Evolutionary conservation across 2,888 invertebrate species (phyloP).

Genomic region (Nebria brevicollis): DNA sequence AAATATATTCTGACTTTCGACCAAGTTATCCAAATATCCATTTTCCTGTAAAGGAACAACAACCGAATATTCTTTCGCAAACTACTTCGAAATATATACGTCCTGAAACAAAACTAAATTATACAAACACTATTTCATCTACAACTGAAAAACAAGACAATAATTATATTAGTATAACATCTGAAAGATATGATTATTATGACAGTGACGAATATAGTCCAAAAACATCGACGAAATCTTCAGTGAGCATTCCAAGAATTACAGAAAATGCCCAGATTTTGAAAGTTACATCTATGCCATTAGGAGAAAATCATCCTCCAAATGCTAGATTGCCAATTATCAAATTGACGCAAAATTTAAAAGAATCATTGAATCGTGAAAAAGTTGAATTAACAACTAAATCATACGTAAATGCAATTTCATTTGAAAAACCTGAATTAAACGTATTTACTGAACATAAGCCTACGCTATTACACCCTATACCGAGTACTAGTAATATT

Average conservation of each 20-base stretch:
- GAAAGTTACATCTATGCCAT: conserved; percentile 61
- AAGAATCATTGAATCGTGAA: conserved; percentile 61
- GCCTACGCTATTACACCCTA: conserved; percentile 56
- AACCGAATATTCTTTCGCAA: neutral
- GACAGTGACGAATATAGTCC: conserved; percentile 25
- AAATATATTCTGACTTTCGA: neutral
- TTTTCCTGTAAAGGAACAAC: neutral
- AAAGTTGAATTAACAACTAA: conserved; percentile 55
- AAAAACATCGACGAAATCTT: conserved; percentile 34
- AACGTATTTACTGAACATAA: conserved; percentile 53
- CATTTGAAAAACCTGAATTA: conserved; percentile 19
- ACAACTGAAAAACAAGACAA: conserved; percentile 37
- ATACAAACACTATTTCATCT: neutral
- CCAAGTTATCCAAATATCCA: neutral
- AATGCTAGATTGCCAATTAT: conserved; percentile 50
- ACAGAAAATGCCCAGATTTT: conserved; percentile 34
- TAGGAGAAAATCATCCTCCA: conserved; percentile 59
- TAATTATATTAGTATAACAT: conserved; percentile 40
- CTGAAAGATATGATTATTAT: conserved; percentile 34
- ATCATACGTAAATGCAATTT: conserved; percentile 49
- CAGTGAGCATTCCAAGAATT: conserved; percentile 26
- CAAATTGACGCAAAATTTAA: conserved; percentile 60
- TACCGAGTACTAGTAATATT: conserved; percentile 71
- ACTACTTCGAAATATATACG: neutral
- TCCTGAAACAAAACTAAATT: neutral